Evolutionary conservation across 1,140 invertebrate genomes (phyloP), one percentile per base, ranked within the genome.

Genomic region (Drosophila quadrilineata): DNA sequence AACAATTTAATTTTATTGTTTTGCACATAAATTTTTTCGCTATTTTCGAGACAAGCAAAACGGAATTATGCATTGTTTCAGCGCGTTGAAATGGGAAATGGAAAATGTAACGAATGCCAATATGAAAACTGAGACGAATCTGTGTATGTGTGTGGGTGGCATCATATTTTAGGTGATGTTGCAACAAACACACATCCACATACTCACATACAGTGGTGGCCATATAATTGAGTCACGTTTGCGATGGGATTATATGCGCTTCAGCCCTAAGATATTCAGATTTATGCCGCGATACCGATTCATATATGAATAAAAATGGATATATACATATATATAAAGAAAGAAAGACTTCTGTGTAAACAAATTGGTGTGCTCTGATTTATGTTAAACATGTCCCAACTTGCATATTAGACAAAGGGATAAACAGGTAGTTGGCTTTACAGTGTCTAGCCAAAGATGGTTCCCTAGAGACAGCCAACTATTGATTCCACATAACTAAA

Each of bases 1-100:
- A 87, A 88, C 87, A 85, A 88, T 88, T 87, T 87, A 88, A 87
- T 88, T 88, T 88, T 88, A 88, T 88, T 88, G 87, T 80, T 87
- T 88, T 88, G 66, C 87, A 63, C 87, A 88, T 88, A 88, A 88
- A 88, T 88, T 88, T 50, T 48, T 57, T 29, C 36, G n/a, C 29
- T 21, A 29, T 50, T 50, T 46, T n/a, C n/a, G n/a, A n/a, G n/a
- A n/a, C n/a, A n/a, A n/a, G n/a, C n/a, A n/a, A n/a, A 10, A 21
- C 64, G 58, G 76, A 84, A 82, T 72, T 84, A 82, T 82, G 77
- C 77, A 72, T 73, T 84, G 77, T 82, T 63, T 40, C 35, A n/a
- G 9, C n/a, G 8, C 6, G 3, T 16, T 50, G 17, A 12, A 17
- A 17, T 9, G 17, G n/a, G 8, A 10, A 48, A 71, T 43, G 66